Evolutionary conservation across 2,113 vertebrate species (phyloP), one percentile per base, ranked within the genome.

Genomic region (Tetrao urogallus): DNA sequence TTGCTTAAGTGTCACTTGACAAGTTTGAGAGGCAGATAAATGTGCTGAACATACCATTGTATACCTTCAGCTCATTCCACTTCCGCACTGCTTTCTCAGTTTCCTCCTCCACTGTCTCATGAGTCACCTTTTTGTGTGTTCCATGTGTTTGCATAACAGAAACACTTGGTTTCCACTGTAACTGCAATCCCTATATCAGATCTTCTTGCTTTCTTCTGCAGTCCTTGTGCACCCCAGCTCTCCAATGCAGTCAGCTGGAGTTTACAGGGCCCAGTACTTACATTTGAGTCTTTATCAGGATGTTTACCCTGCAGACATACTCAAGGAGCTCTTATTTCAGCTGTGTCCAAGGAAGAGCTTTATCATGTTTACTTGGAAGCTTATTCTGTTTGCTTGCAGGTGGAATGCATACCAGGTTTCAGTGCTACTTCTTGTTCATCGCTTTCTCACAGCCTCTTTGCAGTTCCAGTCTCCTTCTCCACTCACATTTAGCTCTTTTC

Each of bases 121-220:
- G 64, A 95, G 64, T 97, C 94, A 91, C 75, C 5, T 57, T 94
- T 86, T 28, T 58, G 72, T 82, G 78, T 48, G 63, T 82, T 93
- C 25, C 30, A 0, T 30, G 45, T 66, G 81, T 94, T 94, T 90
- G 90, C 89, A 42, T 74, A 75, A 74, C 88, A 94, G 50, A 88
- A 95, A 50, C 72, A 2, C 54, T 81, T 8, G 12, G 48, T 85
- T 91, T 84, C 65, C 64, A 8, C 32, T 76, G 52, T 28, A 50
- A 69, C 45, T 91, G 74, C 38, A 67, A 16, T 38, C 38, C 54
- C 28, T 81, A 24, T 76, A n/a, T 65, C 66, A 52, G 27, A 27
- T 61, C 86, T 91, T 66, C 58, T 82, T 78, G 45, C 84, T 81
- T 88, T 90, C 88, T 90, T 65, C 85, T 92, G 4, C 81, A 82